Conservation (phyloP, 2,797 vertebrate genomes). For the Antennarius maculatus region DNA sequence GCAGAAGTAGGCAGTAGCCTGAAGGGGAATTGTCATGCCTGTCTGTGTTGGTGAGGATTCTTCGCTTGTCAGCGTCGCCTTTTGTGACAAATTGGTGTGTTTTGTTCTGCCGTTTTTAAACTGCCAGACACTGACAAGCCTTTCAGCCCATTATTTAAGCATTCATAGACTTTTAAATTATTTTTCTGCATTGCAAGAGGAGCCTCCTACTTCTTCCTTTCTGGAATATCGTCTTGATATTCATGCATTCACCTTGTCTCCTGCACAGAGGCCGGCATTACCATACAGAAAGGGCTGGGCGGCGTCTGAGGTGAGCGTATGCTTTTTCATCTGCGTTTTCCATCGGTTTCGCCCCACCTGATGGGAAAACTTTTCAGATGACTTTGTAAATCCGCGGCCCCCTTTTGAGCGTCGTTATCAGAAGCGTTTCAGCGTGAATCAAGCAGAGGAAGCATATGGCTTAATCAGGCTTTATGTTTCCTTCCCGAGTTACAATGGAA, state of each 20-base stretch:
- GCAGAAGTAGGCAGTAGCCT: conserved; percentile 70
- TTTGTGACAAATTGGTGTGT: conserved; percentile 74
- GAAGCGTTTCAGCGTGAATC: conserved; percentile 5
- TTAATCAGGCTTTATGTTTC: conserved; percentile 40
- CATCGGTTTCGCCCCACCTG: conserved; percentile 23
- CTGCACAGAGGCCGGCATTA: conserved; percentile 47
- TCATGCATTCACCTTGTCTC: conserved; percentile 40
- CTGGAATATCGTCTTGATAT: conserved; percentile 62
- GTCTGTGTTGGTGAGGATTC: conserved; percentile 76
- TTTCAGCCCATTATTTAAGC: conserved; percentile 65
- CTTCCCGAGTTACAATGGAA: conserved; percentile 31
- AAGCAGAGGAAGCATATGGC: conserved; percentile 26
- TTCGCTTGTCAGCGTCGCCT: conserved; percentile 71
- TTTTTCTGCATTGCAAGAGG: conserved; percentile 45
- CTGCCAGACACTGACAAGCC: conserved; percentile 59
- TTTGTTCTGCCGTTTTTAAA: conserved; percentile 72
- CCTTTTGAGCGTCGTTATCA: conserved; percentile 1
- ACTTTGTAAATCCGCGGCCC: conserved; percentile 9
- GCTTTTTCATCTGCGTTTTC: conserved; percentile 38
- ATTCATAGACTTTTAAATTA: conserved; percentile 65
- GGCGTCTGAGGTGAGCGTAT: conserved; percentile 66
- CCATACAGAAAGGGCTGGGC: conserved; percentile 42
- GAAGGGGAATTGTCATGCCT: conserved; percentile 77
- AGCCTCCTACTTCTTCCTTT: conserved; percentile 41
- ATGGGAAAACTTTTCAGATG: conserved; percentile 24